Conservation (phyloP, 2,113 vertebrate species). For the Indri indri region DNA sequence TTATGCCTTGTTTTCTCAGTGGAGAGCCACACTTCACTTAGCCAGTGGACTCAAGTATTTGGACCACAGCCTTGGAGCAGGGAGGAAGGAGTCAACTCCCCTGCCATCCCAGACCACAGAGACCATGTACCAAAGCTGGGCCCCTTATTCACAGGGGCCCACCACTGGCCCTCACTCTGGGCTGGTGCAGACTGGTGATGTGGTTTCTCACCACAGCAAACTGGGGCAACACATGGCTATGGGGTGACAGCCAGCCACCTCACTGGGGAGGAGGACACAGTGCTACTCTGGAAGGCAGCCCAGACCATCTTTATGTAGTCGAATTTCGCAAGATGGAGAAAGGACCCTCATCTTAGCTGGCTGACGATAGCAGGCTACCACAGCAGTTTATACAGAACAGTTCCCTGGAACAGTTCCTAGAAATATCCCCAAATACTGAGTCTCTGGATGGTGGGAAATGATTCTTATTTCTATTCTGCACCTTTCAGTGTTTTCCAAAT, state of each 20-base stretch:
- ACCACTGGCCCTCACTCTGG: not conserved
- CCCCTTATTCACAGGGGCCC: not conserved
- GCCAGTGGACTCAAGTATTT: no score
- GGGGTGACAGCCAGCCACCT: not conserved
- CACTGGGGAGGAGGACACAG: not conserved
- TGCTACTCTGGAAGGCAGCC: not conserved
- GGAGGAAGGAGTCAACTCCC: not conserved
- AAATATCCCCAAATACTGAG: not conserved
- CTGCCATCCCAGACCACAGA: rapidly evolving
- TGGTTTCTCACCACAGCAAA: not conserved
- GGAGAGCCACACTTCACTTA: not conserved
- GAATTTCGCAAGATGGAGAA: not conserved
- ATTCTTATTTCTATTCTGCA: not conserved
- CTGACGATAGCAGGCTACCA: not conserved
- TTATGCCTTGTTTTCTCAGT: no score
- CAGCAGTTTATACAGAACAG: not conserved
- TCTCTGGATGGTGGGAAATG: not conserved
- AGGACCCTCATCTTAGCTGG: not conserved
- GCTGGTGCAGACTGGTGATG: not conserved
- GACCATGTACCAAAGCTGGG: rapidly evolving
- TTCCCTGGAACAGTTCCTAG: not conserved
- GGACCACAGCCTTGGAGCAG: no score
- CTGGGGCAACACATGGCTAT: not conserved
- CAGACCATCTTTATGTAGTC: not conserved
- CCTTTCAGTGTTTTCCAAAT: not conserved